These are phyloP conservation scores for Tenebrio molitor DNA, from an alignment of 1,140 invertebrate genomes.

Conservation along the genomic window DNA sequence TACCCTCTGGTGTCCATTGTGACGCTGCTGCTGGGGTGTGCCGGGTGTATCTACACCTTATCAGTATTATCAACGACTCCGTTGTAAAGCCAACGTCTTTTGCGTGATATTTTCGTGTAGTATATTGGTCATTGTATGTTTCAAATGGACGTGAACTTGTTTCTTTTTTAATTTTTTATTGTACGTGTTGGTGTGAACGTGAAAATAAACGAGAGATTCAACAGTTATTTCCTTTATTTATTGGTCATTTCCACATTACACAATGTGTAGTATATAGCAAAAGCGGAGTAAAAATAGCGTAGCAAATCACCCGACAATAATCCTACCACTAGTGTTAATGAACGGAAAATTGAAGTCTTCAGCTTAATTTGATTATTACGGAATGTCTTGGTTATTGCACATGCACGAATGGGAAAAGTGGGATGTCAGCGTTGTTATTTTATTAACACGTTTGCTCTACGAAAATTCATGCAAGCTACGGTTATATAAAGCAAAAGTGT, in stretches of 20 bases:
- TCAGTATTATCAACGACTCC: conserved; percentile 58
- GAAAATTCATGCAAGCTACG: conserved; percentile 15
- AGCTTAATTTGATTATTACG: conserved; percentile 27
- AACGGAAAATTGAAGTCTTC: conserved; percentile 3
- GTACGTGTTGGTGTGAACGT: no score
- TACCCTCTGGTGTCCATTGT: conserved; percentile 64
- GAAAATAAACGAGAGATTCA: background rate
- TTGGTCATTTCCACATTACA: conserved; percentile 25
- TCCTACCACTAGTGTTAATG: conserved; percentile 14
- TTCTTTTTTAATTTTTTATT: background rate
- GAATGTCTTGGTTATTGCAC: conserved; percentile 33
- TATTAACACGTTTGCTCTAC: conserved; percentile 40
- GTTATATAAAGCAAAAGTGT: conserved; percentile 41
- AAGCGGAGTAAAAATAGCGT: conserved; percentile 35
- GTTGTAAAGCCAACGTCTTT: conserved; percentile 12
- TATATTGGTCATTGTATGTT: no score
- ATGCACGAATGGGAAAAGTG: conserved; percentile 4
- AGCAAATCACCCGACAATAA: conserved; percentile 34
- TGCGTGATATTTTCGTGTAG: no score
- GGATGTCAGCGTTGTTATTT: background rate
- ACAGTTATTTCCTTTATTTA: conserved; percentile 22
- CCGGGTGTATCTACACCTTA: conserved; percentile 66
- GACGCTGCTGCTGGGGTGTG: conserved; percentile 65
- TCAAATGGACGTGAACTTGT: no score
- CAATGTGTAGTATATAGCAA: conserved; percentile 19